Percentiles rank a stretch among this genome's conserved stretches.
These are phyloP conservation scores for Volucella inanis DNA, from an alignment of 2,888 invertebrate species.

Conservation along the genomic window DNA sequence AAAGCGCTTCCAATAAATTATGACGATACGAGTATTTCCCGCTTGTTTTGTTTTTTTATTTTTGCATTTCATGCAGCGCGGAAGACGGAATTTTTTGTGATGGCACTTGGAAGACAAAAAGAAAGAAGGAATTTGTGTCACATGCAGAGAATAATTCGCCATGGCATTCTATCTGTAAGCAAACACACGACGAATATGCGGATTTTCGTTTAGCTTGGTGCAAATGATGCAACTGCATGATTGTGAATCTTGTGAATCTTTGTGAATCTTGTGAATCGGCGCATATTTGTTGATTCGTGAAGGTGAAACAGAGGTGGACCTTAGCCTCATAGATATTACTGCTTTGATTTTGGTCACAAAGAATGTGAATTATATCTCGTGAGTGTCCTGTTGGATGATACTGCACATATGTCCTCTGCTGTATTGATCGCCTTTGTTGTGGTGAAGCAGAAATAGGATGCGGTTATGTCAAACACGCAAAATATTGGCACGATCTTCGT, in stretches of 20 bases:
- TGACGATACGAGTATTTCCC: constrained; percentile 53
- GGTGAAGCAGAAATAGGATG: constrained; percentile 24
- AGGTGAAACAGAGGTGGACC: constrained; percentile 66
- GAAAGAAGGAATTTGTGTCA: constrained; percentile 65
- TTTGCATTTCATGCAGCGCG: constrained; percentile 55
- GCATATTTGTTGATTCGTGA: constrained; percentile 71
- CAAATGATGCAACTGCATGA: constrained; percentile 60
- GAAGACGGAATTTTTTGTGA: constrained; percentile 46
- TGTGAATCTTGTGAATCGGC: constrained; percentile 27
- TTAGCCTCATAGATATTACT: constrained; percentile 49
- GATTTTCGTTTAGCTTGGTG: constrained; percentile 37
- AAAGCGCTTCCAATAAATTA: constrained; percentile 70
- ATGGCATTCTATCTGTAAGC: constrained; percentile 16
- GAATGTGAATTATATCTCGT: constrained; percentile 62
- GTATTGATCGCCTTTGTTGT: not conserved
- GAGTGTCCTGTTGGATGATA: constrained; percentile 47
- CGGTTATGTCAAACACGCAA: constrained; percentile 58
- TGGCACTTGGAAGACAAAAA: constrained; percentile 60
- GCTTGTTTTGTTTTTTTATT: constrained; percentile 39
- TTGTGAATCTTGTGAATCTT: constrained; percentile 34
- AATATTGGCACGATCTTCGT: constrained; percentile 56
- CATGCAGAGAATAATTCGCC: constrained; percentile 61
- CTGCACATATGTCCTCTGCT: constrained; percentile 8
- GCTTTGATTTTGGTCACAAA: constrained; percentile 58
- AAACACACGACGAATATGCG: constrained; percentile 45